These are phyloP conservation scores for Ochropleura plecta DNA, from an alignment of 2,888 invertebrate genomes.

Conservation along the genomic window DNA sequence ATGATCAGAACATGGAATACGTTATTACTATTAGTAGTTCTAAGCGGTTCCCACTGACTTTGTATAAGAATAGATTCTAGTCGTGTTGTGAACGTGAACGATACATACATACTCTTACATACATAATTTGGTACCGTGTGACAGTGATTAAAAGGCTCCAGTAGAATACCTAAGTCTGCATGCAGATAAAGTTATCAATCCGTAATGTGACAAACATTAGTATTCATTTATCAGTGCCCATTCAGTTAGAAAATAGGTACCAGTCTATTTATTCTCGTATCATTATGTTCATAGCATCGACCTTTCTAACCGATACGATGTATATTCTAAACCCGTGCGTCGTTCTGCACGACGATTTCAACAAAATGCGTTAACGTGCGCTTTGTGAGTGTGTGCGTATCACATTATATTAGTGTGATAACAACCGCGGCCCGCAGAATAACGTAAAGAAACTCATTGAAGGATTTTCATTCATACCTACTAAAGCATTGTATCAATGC, in stretches of 20 bases:
- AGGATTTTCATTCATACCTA: constrained; percentile 76
- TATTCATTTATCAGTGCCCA: constrained; percentile 58
- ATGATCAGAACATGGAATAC: constrained; percentile 38
- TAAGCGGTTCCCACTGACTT: constrained; percentile 52
- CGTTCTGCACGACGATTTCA: constrained; percentile 58
- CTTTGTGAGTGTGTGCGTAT: constrained; percentile 46
- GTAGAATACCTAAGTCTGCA: constrained; percentile 44
- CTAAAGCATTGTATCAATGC: constrained; percentile 77
- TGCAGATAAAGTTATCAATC: constrained; percentile 59
- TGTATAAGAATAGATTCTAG: constrained; percentile 57
- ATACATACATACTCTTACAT: constrained; percentile 47
- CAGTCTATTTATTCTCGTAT: constrained; percentile 57
- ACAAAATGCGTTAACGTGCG: constrained; percentile 47
- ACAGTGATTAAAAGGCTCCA: constrained; percentile 43
- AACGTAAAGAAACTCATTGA: constrained; percentile 65
- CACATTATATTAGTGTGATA: constrained; percentile 51
- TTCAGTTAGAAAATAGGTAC: constrained; percentile 59
- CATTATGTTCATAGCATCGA: constrained; percentile 59
- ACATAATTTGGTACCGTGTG: constrained; percentile 47
- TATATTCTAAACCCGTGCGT: constrained; percentile 50
- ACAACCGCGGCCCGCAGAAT: constrained; percentile 53
- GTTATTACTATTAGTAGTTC: constrained; percentile 40
- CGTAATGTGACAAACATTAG: constrained; percentile 59
- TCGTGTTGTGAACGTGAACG: constrained; percentile 50
- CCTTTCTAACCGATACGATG: constrained; percentile 56